Conservation (phyloP, 2,888 invertebrate genomes). For the Nasonovia ribisnigri region DNA sequence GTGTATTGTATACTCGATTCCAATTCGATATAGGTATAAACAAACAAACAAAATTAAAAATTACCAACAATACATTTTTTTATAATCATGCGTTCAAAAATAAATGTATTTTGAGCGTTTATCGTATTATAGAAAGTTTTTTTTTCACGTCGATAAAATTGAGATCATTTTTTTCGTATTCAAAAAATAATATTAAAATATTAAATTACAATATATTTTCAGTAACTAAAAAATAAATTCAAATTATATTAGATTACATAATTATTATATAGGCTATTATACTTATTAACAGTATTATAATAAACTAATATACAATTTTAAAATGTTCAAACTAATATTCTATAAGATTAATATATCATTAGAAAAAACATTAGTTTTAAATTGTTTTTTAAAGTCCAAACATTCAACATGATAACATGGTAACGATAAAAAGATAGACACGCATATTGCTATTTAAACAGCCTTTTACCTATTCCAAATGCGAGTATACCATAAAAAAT, state of each 20-base stretch:
- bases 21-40: background rate
- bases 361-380: background rate
- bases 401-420: background rate
- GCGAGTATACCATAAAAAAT: background rate
- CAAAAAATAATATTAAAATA: background rate
- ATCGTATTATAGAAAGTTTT: background rate
- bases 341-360: background rate
- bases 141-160: background rate
- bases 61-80: background rate
- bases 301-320: background rate
- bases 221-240: background rate
- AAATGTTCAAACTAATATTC: background rate
- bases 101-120: background rate
- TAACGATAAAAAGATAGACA: background rate
- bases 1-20: background rate
- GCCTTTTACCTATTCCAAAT: background rate
- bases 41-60: slow-evolving; percentile 28
- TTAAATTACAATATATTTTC: background rate
- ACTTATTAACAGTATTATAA: background rate
- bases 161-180: background rate
- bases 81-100: background rate
- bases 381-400: background rate
- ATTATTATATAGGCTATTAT: background rate
- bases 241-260: background rate
- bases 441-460: background rate